Conservation (phyloP, 2,888 invertebrate genomes). For the Lacanobia wlatinum region DNA sequence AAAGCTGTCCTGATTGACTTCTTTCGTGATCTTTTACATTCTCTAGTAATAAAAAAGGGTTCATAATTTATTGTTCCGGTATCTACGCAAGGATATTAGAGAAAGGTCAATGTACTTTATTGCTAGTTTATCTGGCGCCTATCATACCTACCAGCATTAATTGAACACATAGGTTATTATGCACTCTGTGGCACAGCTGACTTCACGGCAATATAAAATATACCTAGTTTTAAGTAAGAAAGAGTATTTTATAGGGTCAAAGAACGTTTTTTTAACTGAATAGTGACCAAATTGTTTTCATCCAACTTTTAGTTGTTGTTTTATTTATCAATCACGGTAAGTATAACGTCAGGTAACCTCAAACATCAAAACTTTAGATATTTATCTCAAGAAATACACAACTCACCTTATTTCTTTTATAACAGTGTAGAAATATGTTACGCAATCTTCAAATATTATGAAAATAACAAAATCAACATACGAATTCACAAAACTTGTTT, state of each 20-base stretch:
- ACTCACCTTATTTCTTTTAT: conserved; percentile 40
- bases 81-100: no score
- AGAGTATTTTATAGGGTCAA: background rate
- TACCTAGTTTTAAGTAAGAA: background rate
- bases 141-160: background rate
- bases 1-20: no score
- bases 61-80: no score
- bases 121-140: no score
- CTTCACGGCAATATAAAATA: background rate
- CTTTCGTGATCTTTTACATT: no score
- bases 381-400: background rate
- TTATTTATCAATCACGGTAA: background rate
- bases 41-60: no score
- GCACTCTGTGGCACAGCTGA: background rate
- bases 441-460: conserved; percentile 43
- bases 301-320: background rate
- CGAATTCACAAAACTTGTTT: conserved; percentile 70
- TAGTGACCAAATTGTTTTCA: conserved; percentile 28
- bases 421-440: conserved; percentile 25
- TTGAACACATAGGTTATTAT: background rate
- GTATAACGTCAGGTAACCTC: conserved; percentile 47
- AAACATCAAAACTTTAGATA: conserved; percentile 4
- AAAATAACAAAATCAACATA: conserved; percentile 51
- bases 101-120: no score
- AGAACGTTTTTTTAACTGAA: background rate